These are phyloP conservation scores for Orchestia grillus DNA, from an alignment of 1,140 invertebrate genomes.

Conservation along the genomic window DNA sequence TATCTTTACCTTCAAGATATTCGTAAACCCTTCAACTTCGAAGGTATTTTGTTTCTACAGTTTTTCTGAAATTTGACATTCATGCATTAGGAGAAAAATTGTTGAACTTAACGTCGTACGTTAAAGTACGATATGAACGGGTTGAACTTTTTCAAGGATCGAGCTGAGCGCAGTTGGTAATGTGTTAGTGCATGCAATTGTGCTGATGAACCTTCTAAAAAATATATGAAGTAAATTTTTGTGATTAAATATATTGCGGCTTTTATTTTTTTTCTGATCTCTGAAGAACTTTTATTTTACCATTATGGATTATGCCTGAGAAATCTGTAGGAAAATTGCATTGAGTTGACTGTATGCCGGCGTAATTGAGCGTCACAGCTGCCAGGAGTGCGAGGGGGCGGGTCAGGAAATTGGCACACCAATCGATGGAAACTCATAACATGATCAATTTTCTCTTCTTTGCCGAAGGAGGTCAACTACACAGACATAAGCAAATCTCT, in stretches of 20 bases:
- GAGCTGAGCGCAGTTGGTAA: not conserved
- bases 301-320: too few relatives aligned
- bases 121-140: too few relatives aligned
- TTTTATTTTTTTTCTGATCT: not conserved
- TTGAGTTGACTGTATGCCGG: not conserved
- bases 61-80: not conserved
- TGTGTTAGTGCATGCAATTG: not conserved
- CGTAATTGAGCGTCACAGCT: not conserved
- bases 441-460: not conserved
- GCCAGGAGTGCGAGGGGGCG: not conserved
- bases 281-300: not conserved
- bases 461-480: not conserved
- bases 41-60: not conserved
- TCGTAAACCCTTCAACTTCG: not conserved
- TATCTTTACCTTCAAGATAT: not conserved
- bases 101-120: not conserved
- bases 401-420: not conserved
- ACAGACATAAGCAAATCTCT: not conserved
- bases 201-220: not conserved
- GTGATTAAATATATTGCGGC: not conserved
- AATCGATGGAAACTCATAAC: not conserved
- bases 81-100: not conserved
- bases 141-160: not conserved
- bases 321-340: not conserved
- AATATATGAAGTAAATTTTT: not conserved